phyloP scores from a whole-genome alignment of 2,113 vertebrate species.

The Columba janthina region DNA sequence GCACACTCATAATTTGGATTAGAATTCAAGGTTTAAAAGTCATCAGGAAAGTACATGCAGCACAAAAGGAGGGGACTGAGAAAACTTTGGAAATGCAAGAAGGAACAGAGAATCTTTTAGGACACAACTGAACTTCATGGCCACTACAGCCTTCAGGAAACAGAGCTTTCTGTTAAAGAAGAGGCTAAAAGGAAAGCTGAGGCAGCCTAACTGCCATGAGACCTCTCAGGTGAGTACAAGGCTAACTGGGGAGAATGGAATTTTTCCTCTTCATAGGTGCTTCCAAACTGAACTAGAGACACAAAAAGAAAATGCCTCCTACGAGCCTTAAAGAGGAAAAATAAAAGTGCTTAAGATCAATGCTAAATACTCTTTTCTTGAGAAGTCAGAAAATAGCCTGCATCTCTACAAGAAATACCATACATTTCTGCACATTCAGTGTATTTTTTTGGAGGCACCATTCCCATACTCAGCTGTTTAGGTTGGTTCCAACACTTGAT shows the following conservation, averaged over 20 bases:
- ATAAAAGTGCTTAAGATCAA: not conserved
- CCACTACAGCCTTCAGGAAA: not conserved
- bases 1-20: not conserved
- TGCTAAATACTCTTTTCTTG: not conserved
- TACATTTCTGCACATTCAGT: not conserved
- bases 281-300: not conserved
- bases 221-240: not conserved
- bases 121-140: not conserved
- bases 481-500: not conserved
- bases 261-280: not conserved
- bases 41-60: not conserved
- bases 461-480: not conserved
- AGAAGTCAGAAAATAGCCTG: not conserved
- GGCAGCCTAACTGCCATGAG: not conserved
- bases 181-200: not conserved
- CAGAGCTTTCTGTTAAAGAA: not conserved
- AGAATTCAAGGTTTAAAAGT: not conserved
- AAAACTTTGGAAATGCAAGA: not conserved
- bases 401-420: not conserved
- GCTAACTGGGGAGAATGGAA: not conserved
- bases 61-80: no score
- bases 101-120: not conserved
- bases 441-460: not conserved
- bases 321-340: not conserved
- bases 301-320: not conserved